Evolutionary conservation across 2,797 vertebrate genomes (phyloP), one percentile per base, ranked within the genome.

Genomic region (Anas acuta): DNA sequence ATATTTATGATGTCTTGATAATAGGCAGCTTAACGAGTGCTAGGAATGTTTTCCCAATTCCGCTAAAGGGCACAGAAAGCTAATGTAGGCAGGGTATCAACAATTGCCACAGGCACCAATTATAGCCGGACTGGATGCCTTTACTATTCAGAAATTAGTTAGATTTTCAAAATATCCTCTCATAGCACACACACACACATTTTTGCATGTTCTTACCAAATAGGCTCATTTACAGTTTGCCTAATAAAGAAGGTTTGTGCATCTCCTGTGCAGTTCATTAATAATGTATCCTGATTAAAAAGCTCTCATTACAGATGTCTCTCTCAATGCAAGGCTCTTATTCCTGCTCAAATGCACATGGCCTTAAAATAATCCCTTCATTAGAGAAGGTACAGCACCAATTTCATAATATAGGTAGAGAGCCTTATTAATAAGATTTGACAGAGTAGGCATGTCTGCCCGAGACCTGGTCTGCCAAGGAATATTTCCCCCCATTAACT

Each of bases 1-100:
- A 89, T 94, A 96, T 95, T 96, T 96, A 93, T 96, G 95, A 96
- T 96, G 94, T 77, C 86, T 96, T 89, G 93, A 95, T 96, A 97
- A 97, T 58, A 96, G 96, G 86, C 88, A 94, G 89, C 95, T 97
- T 95, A 97, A 97, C 57, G 2, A 96, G 66, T 83, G 94, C 67
- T 78, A 94, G 93, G 94, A 95, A 92, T 93, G 84, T 91, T 95
- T 95, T 79, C 66, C 70, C 93, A 78, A 58, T 96, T 82, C 84
- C 80, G 93, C 89, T 94, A 91, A 96, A 94, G 96, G 91, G 90
- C 83, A 93, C 70, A 69, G 86, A 92, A 93, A 91, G 85, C 87
- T 85, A 93, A 97, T 84, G 84, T 9, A 94, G 86, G 78, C 62
- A 85, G 69, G 71, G 61, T 81, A 96, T 77, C 94, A 97, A 95